Percentiles rank a stretch among this genome's conserved stretches.
Evolutionary conservation across 2,888 invertebrate genomes (phyloP).

Genomic region (Suillia variegata): DNA sequence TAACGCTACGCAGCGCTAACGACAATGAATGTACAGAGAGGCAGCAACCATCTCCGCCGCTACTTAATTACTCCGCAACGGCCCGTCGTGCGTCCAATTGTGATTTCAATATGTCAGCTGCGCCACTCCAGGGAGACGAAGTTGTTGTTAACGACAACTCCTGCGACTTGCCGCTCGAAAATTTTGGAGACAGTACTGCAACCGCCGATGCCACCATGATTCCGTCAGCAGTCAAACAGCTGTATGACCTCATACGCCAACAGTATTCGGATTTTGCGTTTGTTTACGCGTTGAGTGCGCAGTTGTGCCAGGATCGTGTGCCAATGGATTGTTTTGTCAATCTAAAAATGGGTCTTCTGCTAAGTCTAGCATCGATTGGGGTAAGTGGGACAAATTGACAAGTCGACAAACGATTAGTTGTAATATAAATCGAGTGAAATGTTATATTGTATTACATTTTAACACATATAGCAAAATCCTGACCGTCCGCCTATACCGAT

Average conservation of each 20-base stretch:
- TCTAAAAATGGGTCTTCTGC: constrained; percentile 60
- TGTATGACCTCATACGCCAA: constrained; percentile 44
- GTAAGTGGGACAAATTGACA: constrained; percentile 35
- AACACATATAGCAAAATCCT: constrained; percentile 32
- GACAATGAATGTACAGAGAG: too few species aligned
- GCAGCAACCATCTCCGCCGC: too few species aligned
- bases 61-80: too few species aligned
- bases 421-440: not conserved
- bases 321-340: constrained; percentile 61
- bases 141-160: too few species aligned
- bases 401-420: not conserved
- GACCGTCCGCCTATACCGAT: constrained; percentile 51
- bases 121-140: too few species aligned
- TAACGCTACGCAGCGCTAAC: too few species aligned
- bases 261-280: constrained; percentile 58
- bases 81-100: too few species aligned
- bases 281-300: constrained; percentile 57
- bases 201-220: constrained; percentile 31
- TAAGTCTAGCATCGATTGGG: constrained; percentile 60
- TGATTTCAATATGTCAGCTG: too few species aligned
- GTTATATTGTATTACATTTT: too few species aligned
- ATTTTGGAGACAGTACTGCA: too few species aligned
- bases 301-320: constrained; percentile 54
- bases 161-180: too few species aligned
- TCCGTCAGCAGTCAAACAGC: constrained; percentile 41